Evolutionary conservation across 2,888 invertebrate genomes (phyloP), one percentile per base, ranked within the genome.

Genomic region (Xanthorhoe spadicearia): DNA sequence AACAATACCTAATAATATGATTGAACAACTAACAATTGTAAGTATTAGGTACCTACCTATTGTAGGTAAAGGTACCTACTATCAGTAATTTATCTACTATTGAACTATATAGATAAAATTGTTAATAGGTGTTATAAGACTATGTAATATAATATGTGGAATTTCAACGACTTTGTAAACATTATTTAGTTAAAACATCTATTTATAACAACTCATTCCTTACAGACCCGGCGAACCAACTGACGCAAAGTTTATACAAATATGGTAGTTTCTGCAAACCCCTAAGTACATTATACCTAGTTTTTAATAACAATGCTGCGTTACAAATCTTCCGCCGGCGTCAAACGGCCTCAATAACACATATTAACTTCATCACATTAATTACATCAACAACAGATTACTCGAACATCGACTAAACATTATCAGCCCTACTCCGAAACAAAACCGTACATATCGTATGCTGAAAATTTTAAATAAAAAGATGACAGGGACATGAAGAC

Each of bases 71-170:
- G n/a, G n/a, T n/a, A n/a, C n/a, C n/a, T n/a, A 35, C 18, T 56
- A 52, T 64, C 48, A 46, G 55, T 59, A 67, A 10, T 23, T 15
- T 55, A 10, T 23, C 13, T 55, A 68, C 70, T 67, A 69, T 68
- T 59, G 32, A 54, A 57, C 35, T 52, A 56, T 38, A 56, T 55
- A 38, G 51, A 58, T 58, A 61, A 61, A 57, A 63, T 50, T 61
- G 38, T 48, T 50, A n/a, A 46, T 19, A 48, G 46, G 3, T 59
- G 46, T 53, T 50, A 48, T 35, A 50, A 49, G n/a, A 7, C 58
- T 63, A 64, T 60, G 23, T 3, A 46, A 56, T n/a, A 32, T 54
- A 46, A 48, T 15, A 48, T 54, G 61, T 49, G 49, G 51, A 56
- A 50, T 38, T 50, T 62, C 38, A 38, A 51, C 19, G 17, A 48